Base-by-base conservation (phyloP, 1,140 invertebrate genomes). In the Varroa destructor region DNA sequence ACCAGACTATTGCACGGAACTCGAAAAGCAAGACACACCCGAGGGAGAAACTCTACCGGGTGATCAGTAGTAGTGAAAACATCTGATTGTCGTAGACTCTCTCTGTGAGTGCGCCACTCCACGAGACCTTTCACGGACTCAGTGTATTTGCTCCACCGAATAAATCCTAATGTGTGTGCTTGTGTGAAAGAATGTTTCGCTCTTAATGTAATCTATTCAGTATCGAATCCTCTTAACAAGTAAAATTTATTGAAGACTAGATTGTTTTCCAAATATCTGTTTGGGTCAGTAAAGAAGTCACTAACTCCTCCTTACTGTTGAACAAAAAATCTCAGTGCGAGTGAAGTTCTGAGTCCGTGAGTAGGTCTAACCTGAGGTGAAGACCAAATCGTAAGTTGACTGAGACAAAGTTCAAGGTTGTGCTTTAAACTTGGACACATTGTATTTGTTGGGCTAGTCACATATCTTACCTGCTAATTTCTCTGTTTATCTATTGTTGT, bases 71-170 rank as follows among this genome's bases (percentile, higher is more conserved):
- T 58, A 37, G 40, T 14, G 14, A 12, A 46, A 67, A 67, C 61
- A 67, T 67, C 61, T 67, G 61, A 67, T 67, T 40, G 40, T 67
- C 46, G 46, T 51, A 51, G 46, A 51, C 46, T 51, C 46, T 51
- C 46, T 51, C 46, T 51, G 46, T 51, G 46, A 51, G 4, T 51
- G 46, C 46, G 46, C 61, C 46, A 40, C 61, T 67, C 61, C 61
- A 67, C 61, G 46, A 67, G 61, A 67, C 61, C 61, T 46, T 40
- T 67, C 61, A 67, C 61, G 61, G 61, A 67, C 61, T 67, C 61
- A 67, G 61, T 25, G 61, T 14, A 40, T 8, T 37, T 8, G 61
- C 61, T 40, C 36, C 61, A 51, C 8, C 46, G 46, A 51, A 8
- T 51, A 8, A 5, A 51, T 8, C 46, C 46, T 3, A 51, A 51